Evolutionary conservation across 2,113 vertebrate species (phyloP).

Genomic region (Microtus ochrogaster): DNA sequence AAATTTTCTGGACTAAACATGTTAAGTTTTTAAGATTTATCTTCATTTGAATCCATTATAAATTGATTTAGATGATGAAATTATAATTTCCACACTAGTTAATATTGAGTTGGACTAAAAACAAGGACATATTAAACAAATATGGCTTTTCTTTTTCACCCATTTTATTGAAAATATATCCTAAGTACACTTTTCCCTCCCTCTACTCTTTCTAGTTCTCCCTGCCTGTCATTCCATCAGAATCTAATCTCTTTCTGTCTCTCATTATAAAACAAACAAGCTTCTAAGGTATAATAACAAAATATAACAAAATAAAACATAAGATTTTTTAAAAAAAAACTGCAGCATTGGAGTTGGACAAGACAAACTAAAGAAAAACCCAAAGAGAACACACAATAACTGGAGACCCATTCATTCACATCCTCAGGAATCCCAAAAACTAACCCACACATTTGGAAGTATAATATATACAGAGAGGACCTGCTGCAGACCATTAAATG

Average conservation of each 20-base stretch:
- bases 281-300: neutral
- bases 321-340: neutral
- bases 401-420: neutral
- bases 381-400: neutral
- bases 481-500: neutral
- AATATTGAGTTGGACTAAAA: neutral
- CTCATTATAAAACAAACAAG: neutral
- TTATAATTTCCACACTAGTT: neutral
- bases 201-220: neutral
- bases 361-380: neutral
- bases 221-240: too few relatives aligned
- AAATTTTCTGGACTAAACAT: neutral
- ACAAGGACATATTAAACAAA: neutral
- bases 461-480: neutral
- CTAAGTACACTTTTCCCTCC: neutral
- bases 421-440: neutral
- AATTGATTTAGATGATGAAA: constrained; percentile 5
- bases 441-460: neutral
- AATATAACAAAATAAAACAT: neutral
- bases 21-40: neutral
- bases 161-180: neutral
- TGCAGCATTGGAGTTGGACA: neutral
- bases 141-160: too few relatives aligned
- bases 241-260: neutral
- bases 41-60: constrained; percentile 13